A percentile compares a stretch with the other conserved stretches of the same genome.
phyloP scores from a whole-genome alignment of 2,797 vertebrate genomes.

The Aulostomus chinensis region DNA sequence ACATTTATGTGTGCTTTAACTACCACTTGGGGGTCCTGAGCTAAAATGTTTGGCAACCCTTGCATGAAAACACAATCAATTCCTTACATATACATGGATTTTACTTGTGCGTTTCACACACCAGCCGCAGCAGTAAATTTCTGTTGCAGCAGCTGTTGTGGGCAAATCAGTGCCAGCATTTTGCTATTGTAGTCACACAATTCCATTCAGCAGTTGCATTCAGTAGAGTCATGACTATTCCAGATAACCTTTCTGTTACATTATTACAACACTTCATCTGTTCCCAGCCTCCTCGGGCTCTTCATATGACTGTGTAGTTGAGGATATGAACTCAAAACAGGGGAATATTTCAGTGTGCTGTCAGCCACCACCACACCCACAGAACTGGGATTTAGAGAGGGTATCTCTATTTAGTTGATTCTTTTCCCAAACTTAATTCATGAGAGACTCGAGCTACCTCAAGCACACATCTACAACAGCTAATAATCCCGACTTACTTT shows the following conservation, averaged over 20 bases:
- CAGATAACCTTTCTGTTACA: conserved; percentile 56
- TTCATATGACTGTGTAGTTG: conserved; percentile 54
- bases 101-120: too few relatives aligned
- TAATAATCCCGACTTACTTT: too few relatives aligned
- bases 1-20: too few relatives aligned
- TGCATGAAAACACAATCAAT: too few relatives aligned
- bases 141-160: conserved; percentile 53
- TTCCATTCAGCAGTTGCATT: conserved; percentile 52
- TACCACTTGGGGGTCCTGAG: too few relatives aligned
- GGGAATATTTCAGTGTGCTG: conserved; percentile 49
- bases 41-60: too few relatives aligned
- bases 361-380: conserved; percentile 53
- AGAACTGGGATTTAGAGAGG: conserved; percentile 29
- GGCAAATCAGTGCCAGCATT: conserved; percentile 57
- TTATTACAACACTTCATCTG: conserved; percentile 67
- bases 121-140: conserved; percentile 14
- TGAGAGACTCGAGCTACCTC: too few relatives aligned
- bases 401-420: conserved; percentile 33
- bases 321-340: conserved; percentile 54
- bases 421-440: conserved; percentile 27
- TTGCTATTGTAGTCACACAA: conserved; percentile 54
- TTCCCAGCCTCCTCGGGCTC: conserved; percentile 60
- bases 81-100: too few relatives aligned
- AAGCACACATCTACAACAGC: too few relatives aligned
- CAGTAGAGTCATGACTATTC: conserved; percentile 65